Base-by-base conservation (phyloP, 1,140 invertebrate species). In the Drosophila azteca region DNA sequence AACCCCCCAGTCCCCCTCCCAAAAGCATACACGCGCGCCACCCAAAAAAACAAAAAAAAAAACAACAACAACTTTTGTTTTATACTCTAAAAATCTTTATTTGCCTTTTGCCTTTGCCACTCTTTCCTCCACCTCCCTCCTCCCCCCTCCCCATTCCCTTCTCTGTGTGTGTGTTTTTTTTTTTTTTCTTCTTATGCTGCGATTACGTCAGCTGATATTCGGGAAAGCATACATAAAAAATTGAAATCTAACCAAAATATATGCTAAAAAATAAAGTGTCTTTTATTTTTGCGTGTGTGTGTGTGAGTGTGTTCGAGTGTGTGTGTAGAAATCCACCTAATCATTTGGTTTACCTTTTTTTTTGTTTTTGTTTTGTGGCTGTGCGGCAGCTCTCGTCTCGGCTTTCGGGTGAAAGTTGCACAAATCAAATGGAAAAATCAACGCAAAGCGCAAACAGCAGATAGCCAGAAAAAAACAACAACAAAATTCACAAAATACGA, bases 381-480 rank as follows among this genome's bases (percentile, higher is more conserved):
- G 20, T 50, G 35, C 58, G 54, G 35, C 58, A 50, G 72, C 54
- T 63, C 58, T 66, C 68, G 59, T 63, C 58, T 66, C 68, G 59
- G 60, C 49, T 82, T 84, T 83, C 70, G 63, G 80, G 80, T 80
- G 81, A 84, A 84, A 84, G 80, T 84, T 84, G 72, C 64, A 79
- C 67, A 85, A 77, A 66, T 74, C 73, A 87, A 81, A 77, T 77
- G 64, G 60, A 84, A 81, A 67, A 60, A 65, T 58, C 54, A 63
- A 66, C 59, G 57, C 62, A 65, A 65, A 54, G 53, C 35, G 60
- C 55, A 35, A 66, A 78, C 52, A 61, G 51, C 8, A 61, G 3
- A 51, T 13, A 68, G 15, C 24, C n/a, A 54, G 11, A 45, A 52
- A 20, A n/a, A 41, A 63, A n/a, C n/a, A n/a, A n/a, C n/a, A n/a